phyloP scores from a whole-genome alignment of 2,113 vertebrate species.

The Arothron firmamentum region DNA sequence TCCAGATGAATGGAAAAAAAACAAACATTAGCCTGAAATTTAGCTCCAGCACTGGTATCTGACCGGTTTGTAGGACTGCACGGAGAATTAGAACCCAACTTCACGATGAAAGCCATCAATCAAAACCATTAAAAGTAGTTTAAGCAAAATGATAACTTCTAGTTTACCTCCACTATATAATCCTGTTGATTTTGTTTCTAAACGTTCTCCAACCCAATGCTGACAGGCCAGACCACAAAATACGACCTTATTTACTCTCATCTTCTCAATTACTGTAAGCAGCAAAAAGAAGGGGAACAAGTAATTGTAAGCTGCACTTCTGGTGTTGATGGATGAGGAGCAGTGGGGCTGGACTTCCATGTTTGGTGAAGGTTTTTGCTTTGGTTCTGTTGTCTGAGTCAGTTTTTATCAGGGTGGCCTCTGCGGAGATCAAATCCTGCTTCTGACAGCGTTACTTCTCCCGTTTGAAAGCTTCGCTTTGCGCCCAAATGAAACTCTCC shows the following conservation, averaged over 20 bases:
- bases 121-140: not conserved
- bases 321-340: constrained; percentile 26
- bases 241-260: constrained; percentile 8
- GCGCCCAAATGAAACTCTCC: constrained; percentile 4
- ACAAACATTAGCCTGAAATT: no score
- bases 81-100: no score
- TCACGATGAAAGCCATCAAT: no score
- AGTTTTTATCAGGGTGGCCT: constrained; percentile 28
- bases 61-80: no score
- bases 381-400: not conserved
- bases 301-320: constrained; percentile 23
- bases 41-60: no score
- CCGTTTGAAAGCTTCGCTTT: not conserved
- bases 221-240: constrained; percentile 17
- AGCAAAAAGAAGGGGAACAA: constrained; percentile 21
- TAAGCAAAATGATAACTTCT: not conserved
- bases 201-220: not conserved
- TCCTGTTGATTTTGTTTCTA: constrained; percentile 1
- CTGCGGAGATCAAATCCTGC: not conserved
- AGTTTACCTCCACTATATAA: not conserved
- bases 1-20: no score
- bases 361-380: not conserved
- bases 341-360: constrained; percentile 5
- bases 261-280: constrained; percentile 19
- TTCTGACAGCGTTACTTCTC: not conserved